A percentile compares a stretch with the other conserved stretches of the same genome.
These are phyloP conservation scores for Spilarctia lutea DNA, from an alignment of 2,888 invertebrate species.

Conservation along the genomic window DNA sequence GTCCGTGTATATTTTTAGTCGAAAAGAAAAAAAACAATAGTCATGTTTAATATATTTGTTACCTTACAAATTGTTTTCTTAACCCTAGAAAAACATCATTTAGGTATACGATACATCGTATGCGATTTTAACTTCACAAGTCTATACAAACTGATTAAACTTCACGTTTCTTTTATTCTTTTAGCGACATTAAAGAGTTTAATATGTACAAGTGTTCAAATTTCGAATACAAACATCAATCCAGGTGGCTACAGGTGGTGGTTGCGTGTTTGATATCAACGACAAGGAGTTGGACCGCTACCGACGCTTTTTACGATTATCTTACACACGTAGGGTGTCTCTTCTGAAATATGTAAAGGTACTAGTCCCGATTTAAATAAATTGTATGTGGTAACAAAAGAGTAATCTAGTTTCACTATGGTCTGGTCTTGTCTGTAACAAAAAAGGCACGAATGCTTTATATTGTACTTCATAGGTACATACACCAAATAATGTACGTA, in stretches of 20 bases:
- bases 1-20: not conserved
- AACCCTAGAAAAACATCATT: not conserved
- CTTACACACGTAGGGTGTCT: constrained; percentile 32
- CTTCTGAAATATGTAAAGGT: not conserved
- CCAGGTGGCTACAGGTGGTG: constrained; percentile 31
- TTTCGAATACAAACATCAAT: constrained; percentile 11
- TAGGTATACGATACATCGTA: too few species aligned
- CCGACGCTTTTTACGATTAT: constrained; percentile 66
- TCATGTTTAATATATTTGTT: not conserved
- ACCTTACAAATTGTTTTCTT: not conserved
- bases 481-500: not conserved
- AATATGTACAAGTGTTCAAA: constrained; percentile 26
- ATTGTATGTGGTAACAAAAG: not conserved
- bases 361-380: not conserved
- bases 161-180: not conserved
- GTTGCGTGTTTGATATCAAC: constrained; percentile 59
- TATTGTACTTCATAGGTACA: not conserved
- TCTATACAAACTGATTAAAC: not conserved
- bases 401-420: not conserved
- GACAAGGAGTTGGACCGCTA: constrained; percentile 60
- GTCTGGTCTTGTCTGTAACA: not conserved
- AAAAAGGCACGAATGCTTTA: not conserved
- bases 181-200: not conserved
- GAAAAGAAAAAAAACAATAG: too few species aligned
- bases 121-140: not conserved